Base-by-base conservation (phyloP, 2,888 invertebrate species). In the Drosophila fulvimacula region DNA sequence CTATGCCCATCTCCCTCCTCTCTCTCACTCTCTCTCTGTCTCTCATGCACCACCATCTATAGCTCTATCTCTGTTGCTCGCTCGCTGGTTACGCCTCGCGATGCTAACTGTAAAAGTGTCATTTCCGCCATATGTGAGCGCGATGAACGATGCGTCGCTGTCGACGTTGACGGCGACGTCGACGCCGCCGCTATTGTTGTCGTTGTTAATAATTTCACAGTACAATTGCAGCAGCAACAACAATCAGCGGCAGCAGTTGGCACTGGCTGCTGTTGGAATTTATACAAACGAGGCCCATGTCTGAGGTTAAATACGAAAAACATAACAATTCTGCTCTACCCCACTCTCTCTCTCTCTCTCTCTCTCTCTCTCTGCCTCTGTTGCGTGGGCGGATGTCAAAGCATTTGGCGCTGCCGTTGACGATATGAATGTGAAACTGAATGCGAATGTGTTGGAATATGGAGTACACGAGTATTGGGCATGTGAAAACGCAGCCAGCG, bases 51-150 rank as follows among this genome's bases (percentile, higher is more conserved):
- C 24, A 24, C 5, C 24, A 24, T 32, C 17, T n/a, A n/a, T n/a
- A n/a, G n/a, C 17, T 15, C 48, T 17, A n/a, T 19, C 48, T 13
- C 19, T 36, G n/a, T n/a, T n/a, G n/a, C n/a, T n/a, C 24, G 9
- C n/a, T 3, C 41, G 13, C 21, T n/a, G 32, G 63, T 68, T 58
- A 51, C 60, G 71, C 61, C 55, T 41, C 71, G 75, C 74, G 67
- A 56, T 73, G 83, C 70, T 79, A 78, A 81, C 83, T 83, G 85
- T 85, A 86, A 81, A 82, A 88, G 82, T 90, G 83, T 89, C 89
- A 89, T 90, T 88, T 81, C 82, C 80, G 83, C 91, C 90, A 90
- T 89, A 88, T 90, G 90, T 88, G 90, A 81, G 69, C 81, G 77
- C 75, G 79, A 89, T 90, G 90, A 90, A 89, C 88, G 86, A 90